Evolutionary conservation across 1,140 invertebrate genomes (phyloP).

Genomic region (Bombyx mandarina): DNA sequence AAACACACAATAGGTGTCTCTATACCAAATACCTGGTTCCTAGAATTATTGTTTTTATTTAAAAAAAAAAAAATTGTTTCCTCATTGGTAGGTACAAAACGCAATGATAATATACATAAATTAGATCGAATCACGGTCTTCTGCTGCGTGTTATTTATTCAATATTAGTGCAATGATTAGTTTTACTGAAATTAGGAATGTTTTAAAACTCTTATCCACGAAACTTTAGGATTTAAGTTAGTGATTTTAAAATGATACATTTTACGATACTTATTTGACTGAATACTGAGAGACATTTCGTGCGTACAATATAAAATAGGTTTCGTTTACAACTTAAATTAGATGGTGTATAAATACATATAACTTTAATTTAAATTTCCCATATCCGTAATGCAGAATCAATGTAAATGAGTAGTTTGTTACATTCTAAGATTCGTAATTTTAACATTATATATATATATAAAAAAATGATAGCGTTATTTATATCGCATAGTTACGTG

Average conservation of each 20-base stretch:
- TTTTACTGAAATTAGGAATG: slow-evolving; percentile 50
- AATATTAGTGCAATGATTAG: slow-evolving; percentile 46
- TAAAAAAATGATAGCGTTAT: slow-evolving; percentile 63
- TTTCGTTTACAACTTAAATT: slow-evolving; percentile 37
- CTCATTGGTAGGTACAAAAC: slow-evolving; percentile 24
- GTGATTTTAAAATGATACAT: slow-evolving; percentile 39
- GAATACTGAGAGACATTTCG: slow-evolving; percentile 39
- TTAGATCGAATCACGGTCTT: too few species aligned
- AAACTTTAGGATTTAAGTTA: slow-evolving; percentile 54
- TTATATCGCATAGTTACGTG: slow-evolving; percentile 61
- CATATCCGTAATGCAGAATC: slow-evolving; percentile 48
- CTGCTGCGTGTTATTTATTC: slow-evolving; percentile 17
- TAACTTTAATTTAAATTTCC: slow-evolving; percentile 29
- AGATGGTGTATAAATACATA: slow-evolving; percentile 49
- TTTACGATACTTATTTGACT: slow-evolving; percentile 55
- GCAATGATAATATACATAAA: slow-evolving; percentile 11
- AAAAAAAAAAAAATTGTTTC: slow-evolving; percentile 12
- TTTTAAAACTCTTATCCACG: slow-evolving; percentile 42
- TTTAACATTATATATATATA: slow-evolving; percentile 54
- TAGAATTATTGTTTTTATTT: slow-evolving; percentile 20
- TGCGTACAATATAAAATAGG: slow-evolving; percentile 46
- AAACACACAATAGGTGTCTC: slow-evolving; percentile 17
- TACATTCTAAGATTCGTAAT: slow-evolving; percentile 56
- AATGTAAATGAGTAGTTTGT: slow-evolving; percentile 50
- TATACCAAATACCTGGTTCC: slow-evolving; percentile 16